These are phyloP conservation scores for Albula glossodonta DNA, from an alignment of 2,113 vertebrate species.

Conservation along the genomic window DNA sequence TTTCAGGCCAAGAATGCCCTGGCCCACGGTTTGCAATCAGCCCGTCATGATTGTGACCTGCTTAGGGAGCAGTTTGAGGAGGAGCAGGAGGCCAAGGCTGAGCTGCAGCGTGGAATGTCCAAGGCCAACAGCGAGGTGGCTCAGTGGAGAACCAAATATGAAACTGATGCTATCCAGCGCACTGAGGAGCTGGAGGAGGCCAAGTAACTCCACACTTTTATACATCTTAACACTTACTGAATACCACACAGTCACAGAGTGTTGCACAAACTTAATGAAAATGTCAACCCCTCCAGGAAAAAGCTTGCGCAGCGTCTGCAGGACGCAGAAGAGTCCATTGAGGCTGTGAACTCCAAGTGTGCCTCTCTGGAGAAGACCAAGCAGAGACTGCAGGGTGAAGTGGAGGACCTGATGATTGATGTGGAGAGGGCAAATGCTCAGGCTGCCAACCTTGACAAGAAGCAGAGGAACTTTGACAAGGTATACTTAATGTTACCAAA, in stretches of 20 bases:
- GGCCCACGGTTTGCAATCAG: constrained; percentile 69
- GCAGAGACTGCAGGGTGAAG: constrained; percentile 70
- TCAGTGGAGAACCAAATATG: constrained; percentile 85
- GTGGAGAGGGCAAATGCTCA: constrained; percentile 68
- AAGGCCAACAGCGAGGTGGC: constrained; percentile 67
- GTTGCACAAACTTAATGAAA: constrained; percentile 66
- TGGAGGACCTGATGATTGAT: constrained; percentile 59
- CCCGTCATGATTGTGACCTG: constrained; percentile 73
- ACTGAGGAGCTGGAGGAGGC: constrained; percentile 85
- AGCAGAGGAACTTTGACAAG: constrained; percentile 78
- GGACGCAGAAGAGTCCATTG: constrained; percentile 72
- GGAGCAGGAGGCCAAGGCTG: constrained; percentile 67
- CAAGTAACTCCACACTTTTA: constrained; percentile 53
- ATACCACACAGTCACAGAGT: neutral
- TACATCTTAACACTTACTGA: neutral
- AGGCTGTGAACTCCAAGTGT: constrained; percentile 74
- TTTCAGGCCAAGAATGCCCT: constrained; percentile 74
- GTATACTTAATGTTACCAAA: constrained; percentile 43
- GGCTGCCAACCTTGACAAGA: constrained; percentile 70
- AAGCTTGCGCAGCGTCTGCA: constrained; percentile 76
- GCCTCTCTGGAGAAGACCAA: constrained; percentile 77
- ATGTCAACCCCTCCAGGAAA: constrained; percentile 53
- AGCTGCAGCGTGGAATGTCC: constrained; percentile 57
- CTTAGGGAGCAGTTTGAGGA: constrained; percentile 72
- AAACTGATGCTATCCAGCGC: constrained; percentile 82